Evolutionary conservation across 2,113 vertebrate genomes (phyloP).

Genomic region (Nanorana parkeri): DNA sequence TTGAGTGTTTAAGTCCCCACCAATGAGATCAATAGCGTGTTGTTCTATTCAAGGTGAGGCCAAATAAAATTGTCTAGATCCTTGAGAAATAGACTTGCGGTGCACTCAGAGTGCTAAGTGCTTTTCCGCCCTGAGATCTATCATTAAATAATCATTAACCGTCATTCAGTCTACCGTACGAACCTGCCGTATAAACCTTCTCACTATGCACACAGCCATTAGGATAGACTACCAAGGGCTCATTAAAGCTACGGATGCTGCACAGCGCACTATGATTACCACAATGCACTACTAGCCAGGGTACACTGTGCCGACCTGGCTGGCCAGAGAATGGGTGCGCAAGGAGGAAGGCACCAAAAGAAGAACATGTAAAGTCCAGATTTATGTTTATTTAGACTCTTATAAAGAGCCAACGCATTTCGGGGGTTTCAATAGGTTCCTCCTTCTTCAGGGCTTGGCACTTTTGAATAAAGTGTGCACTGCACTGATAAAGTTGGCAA

Average conservation of each 20-base stretch:
- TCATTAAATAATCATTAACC: conserved; percentile 76
- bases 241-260: conserved; percentile 59
- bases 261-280: no score
- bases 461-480: no score
- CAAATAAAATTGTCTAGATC: conserved; percentile 74
- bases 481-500: no score
- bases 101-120: conserved; percentile 72
- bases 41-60: conserved; percentile 75
- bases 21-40: conserved; percentile 70
- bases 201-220: conserved; percentile 60
- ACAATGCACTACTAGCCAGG: no score
- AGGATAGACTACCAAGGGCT: conserved; percentile 63
- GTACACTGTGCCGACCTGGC: no score
- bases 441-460: no score
- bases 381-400: no score
- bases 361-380: no score
- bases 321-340: no score
- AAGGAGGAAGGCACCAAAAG: no score
- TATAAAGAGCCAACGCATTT: no score
- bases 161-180: conserved; percentile 73
- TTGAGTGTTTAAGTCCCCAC: conserved; percentile 72
- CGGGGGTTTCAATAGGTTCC: no score
- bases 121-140: conserved; percentile 71
- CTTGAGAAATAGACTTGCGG: conserved; percentile 72
- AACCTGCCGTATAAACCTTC: conserved; percentile 67